Evolutionary conservation across 2,888 invertebrate genomes (phyloP).

Genomic region (Leptinotarsa peninsularis): DNA sequence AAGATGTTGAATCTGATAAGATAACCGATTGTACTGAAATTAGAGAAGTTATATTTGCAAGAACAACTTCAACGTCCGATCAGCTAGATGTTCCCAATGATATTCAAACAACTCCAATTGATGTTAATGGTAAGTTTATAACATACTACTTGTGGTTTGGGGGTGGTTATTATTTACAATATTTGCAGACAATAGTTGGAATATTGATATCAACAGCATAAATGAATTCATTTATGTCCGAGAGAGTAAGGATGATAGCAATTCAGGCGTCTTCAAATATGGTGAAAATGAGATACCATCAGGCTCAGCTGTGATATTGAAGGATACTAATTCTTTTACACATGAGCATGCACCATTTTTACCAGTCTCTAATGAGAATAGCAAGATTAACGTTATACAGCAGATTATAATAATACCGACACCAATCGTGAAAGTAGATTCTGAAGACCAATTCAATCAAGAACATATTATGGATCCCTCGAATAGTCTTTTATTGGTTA

Average conservation of each 20-base stretch:
- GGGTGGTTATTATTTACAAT: neutral
- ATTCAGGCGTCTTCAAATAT: too few relatives aligned
- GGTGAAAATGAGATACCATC: too few relatives aligned
- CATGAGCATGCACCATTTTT: neutral
- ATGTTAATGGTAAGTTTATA: neutral
- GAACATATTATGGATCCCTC: neutral
- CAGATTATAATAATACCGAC: neutral
- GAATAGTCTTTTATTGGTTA: too few relatives aligned
- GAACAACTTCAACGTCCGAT: too few relatives aligned
- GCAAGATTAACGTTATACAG: neutral
- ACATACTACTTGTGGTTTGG: neutral
- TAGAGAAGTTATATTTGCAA: too few relatives aligned
- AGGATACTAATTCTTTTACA: neutral
- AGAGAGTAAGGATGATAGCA: too few relatives aligned
- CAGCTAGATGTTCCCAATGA: too few relatives aligned
- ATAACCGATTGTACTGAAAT: too few relatives aligned
- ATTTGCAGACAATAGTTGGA: neutral
- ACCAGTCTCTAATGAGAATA: neutral
- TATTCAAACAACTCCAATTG: too few relatives aligned
- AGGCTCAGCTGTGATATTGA: too few relatives aligned
- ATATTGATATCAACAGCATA: conserved; percentile 3
- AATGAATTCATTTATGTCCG: neutral
- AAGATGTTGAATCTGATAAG: too few relatives aligned
- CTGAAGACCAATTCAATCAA: neutral
- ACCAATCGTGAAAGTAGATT: neutral